Conservation (phyloP, 2,888 invertebrate species). For the Teinopalpus imperialis region DNA sequence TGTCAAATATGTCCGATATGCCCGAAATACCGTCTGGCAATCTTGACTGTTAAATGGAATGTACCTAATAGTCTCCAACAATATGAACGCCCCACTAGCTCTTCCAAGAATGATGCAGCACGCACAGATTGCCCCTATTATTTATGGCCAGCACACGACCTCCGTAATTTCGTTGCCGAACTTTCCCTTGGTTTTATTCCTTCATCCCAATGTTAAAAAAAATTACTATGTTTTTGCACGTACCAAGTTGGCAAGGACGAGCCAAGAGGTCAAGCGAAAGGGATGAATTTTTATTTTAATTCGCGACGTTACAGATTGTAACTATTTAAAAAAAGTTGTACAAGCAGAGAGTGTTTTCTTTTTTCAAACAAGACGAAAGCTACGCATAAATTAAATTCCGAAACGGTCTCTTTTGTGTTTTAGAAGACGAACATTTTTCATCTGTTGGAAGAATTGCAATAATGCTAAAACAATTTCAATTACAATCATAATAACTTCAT, state of each 20-base stretch:
- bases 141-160: conserved; percentile 70
- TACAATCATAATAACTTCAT: conserved; percentile 41
- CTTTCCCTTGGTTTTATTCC: conserved; percentile 71
- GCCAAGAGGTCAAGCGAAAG: conserved; percentile 67
- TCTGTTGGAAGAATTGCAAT: conserved; percentile 12
- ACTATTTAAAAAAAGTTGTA: conserved; percentile 34
- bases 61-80: conserved; percentile 33
- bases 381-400: conserved; percentile 63
- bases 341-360: conserved; percentile 28
- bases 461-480: conserved; percentile 20
- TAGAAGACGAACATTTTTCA: conserved; percentile 33
- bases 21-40: conserved; percentile 11
- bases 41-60: conserved; percentile 34
- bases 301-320: conserved; percentile 24
- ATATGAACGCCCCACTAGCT: conserved; percentile 29
- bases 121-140: conserved; percentile 76
- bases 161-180: conserved; percentile 68
- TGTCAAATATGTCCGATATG: conserved; percentile 18
- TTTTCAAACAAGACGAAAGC: conserved; percentile 34
- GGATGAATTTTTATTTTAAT: conserved; percentile 55
- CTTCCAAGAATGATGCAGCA: conserved; percentile 31
- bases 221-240: conserved; percentile 78
- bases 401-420: conserved; percentile 33
- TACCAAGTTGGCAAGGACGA: conserved; percentile 60
- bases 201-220: conserved; percentile 76